phyloP scores from a whole-genome alignment of 2,888 invertebrate species.

The Luperina nickerlii region DNA sequence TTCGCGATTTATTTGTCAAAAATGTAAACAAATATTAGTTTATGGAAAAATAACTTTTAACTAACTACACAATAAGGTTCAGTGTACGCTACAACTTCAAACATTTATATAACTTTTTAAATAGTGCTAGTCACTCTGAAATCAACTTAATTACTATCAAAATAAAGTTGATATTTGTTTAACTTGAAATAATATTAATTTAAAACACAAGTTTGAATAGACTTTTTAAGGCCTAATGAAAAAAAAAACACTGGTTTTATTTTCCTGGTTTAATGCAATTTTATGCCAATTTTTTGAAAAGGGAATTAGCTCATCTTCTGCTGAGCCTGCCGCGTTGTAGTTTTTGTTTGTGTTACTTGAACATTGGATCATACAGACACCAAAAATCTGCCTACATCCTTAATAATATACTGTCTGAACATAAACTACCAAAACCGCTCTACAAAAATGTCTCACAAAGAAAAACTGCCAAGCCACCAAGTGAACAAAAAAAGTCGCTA shows the following conservation, averaged over 20 bases:
- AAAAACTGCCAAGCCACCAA: background rate
- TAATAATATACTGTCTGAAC: background rate
- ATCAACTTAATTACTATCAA: no score
- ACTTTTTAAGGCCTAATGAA: background rate
- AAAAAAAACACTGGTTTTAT: background rate
- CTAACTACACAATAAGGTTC: no score
- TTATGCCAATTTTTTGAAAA: background rate
- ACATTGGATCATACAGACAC: background rate
- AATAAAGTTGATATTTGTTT: no score
- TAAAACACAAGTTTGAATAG: no score
- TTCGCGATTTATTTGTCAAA: no score
- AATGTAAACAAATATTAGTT: no score
- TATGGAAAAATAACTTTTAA: no score
- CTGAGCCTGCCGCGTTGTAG: background rate
- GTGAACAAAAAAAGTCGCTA: background rate
- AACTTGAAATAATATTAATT: no score
- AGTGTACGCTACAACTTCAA: no score
- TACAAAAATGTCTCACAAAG: background rate
- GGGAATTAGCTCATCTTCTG: background rate
- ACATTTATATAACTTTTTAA: no score
- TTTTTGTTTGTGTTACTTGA: background rate
- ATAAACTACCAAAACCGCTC: background rate
- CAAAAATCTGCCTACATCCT: no score
- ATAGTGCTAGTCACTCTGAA: no score
- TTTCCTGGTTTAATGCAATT: background rate